phyloP scores from a whole-genome alignment of 2,888 invertebrate genomes.

The Ptilodon capucinus region DNA sequence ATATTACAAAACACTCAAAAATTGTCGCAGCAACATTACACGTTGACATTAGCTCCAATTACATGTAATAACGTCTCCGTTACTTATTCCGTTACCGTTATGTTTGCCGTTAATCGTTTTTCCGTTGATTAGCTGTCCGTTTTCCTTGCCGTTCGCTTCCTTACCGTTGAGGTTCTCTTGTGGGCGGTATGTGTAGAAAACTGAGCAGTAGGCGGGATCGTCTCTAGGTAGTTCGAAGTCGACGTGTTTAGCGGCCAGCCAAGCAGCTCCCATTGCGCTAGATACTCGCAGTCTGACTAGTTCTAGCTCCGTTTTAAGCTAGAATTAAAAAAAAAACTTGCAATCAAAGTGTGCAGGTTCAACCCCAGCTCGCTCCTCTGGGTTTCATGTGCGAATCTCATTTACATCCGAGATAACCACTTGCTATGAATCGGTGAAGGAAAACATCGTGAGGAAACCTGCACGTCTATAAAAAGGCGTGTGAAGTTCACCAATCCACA shows the following conservation, averaged over 20 bases:
- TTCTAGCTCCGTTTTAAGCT: slow-evolving; percentile 75
- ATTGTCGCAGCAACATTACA: not conserved
- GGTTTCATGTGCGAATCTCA: too few relatives aligned
- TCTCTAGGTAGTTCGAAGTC: slow-evolving; percentile 85
- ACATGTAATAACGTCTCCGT: slow-evolving; percentile 19
- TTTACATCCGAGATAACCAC: too few relatives aligned
- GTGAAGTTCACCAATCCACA: too few relatives aligned
- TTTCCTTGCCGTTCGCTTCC: slow-evolving; percentile 22
- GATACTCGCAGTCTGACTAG: slow-evolving; percentile 88
- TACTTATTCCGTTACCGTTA: slow-evolving; percentile 23
- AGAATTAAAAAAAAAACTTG: slow-evolving; percentile 2
- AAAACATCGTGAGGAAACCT: too few relatives aligned
- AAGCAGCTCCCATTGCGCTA: slow-evolving; percentile 93
- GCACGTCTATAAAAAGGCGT: too few relatives aligned
- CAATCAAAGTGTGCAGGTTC: too few relatives aligned
- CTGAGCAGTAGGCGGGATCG: slow-evolving; percentile 86
- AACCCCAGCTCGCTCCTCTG: too few relatives aligned
- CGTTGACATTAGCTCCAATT: slow-evolving; percentile 26
- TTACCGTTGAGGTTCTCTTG: slow-evolving; percentile 25
- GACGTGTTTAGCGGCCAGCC: slow-evolving; percentile 89
- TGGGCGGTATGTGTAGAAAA: slow-evolving; percentile 83
- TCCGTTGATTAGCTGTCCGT: slow-evolving; percentile 21
- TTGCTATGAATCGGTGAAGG: too few relatives aligned
- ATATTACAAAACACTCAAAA: too few relatives aligned
- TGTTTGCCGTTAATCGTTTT: slow-evolving; percentile 31